A percentile compares a stretch with the other conserved stretches of the same genome.
Conservation (phyloP, 2,113 vertebrate genomes). For the Pipra filicauda region DNA sequence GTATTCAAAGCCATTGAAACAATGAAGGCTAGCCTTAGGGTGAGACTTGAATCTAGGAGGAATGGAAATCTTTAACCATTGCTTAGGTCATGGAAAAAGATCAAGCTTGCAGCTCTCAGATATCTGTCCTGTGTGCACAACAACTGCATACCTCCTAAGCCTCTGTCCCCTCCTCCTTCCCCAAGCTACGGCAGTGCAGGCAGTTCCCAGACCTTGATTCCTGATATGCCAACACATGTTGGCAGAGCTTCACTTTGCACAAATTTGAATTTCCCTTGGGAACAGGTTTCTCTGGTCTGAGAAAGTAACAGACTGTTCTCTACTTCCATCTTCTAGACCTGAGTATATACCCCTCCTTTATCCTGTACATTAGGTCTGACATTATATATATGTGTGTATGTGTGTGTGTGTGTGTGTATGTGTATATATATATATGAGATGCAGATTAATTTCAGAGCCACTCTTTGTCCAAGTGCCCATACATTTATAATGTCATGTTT, state of each 20-base stretch:
- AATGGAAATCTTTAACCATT: slow-evolving; percentile 23
- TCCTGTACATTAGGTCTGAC: not conserved
- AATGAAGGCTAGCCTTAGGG: not conserved
- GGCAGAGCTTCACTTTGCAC: slow-evolving; percentile 1
- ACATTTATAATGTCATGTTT: not conserved
- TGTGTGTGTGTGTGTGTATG: not conserved
- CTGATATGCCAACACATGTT: slow-evolving; percentile 25
- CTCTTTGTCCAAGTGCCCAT: not conserved
- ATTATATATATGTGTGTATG: not conserved
- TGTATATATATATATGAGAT: not conserved
- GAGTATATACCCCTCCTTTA: not conserved
- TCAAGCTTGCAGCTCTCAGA: not conserved
- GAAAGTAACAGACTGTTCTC: slow-evolving; percentile 41
- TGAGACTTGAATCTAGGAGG: not conserved
- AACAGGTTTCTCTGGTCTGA: slow-evolving; percentile 35
- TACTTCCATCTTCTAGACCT: not conserved
- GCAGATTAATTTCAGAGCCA: not conserved
- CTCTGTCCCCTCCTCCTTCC: not conserved
- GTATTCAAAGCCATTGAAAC: not conserved
- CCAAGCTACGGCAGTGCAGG: not conserved
- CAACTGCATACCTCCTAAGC: not conserved
- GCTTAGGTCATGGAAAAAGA: slow-evolving; percentile 52
- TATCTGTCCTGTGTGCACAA: not conserved
- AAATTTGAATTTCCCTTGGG: slow-evolving; percentile 36
- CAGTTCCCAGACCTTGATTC: slow-evolving; percentile 20